Evolutionary conservation across 1,140 invertebrate genomes (phyloP).

Genomic region (Mya arenaria): DNA sequence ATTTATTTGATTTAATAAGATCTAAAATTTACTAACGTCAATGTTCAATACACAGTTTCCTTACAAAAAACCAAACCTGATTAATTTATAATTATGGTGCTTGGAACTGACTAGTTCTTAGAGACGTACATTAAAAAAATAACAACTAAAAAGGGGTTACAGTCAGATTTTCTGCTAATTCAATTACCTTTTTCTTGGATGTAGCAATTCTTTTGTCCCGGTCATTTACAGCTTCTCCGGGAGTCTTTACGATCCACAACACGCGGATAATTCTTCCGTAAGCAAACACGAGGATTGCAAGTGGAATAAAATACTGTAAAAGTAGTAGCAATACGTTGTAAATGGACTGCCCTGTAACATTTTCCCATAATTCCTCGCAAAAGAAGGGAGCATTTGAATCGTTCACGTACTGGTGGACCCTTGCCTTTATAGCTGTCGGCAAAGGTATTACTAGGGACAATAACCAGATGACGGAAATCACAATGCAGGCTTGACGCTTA

Average conservation of each 20-base stretch:
- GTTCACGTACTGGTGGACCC: constrained; percentile 69
- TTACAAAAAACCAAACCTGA: too few species aligned
- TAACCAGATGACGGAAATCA: constrained; percentile 89
- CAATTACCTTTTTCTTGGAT: constrained; percentile 94
- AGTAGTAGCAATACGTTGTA: constrained; percentile 90
- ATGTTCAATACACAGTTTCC: too few species aligned
- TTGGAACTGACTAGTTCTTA: too few species aligned
- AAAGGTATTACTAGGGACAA: constrained; percentile 90
- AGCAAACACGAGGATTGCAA: constrained; percentile 92
- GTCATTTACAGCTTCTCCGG: constrained; percentile 91
- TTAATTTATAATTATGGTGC: too few species aligned
- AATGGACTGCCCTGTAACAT: constrained; percentile 83
- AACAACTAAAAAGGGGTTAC: too few species aligned
- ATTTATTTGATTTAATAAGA: too few species aligned
- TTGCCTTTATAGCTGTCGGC: constrained; percentile 88
- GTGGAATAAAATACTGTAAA: constrained; percentile 92
- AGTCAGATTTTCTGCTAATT: too few species aligned
- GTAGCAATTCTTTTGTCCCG: constrained; percentile 91
- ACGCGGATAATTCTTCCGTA: constrained; percentile 93
- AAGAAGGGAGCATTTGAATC: constrained; percentile 61
- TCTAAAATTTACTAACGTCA: too few species aligned
- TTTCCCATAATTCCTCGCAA: constrained; percentile 76
- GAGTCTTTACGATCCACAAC: constrained; percentile 93
- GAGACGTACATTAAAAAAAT: too few species aligned
- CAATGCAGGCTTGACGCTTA: constrained; percentile 86